Evolutionary conservation across 2,113 vertebrate species (phyloP).

Genomic region (Festucalex cinctus): DNA sequence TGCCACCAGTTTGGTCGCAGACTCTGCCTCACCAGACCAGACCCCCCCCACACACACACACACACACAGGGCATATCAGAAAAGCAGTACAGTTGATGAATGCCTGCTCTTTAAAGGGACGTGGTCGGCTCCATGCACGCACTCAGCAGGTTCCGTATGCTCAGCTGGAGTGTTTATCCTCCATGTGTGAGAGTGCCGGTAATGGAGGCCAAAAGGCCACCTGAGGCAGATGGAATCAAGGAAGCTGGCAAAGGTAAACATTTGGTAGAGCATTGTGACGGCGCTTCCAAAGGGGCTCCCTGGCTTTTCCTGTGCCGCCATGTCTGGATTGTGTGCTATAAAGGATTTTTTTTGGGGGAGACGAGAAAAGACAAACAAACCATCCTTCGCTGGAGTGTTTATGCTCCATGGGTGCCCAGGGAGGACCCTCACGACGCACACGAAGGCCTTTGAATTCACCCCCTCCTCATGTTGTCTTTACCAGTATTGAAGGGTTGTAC

Average conservation of each 20-base stretch:
- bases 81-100: not conserved
- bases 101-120: constrained; percentile 7
- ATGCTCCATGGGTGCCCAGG: constrained; percentile 61
- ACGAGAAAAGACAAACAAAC: constrained; percentile 59
- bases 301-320: constrained; percentile 60
- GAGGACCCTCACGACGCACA: constrained; percentile 33
- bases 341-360: constrained; percentile 59
- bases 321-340: constrained; percentile 61
- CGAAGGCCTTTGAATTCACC: constrained; percentile 21
- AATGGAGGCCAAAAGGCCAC: constrained; percentile 43
- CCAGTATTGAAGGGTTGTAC: not conserved
- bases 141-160: constrained; percentile 20
- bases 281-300: constrained; percentile 41
- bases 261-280: constrained; percentile 58
- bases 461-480: constrained; percentile 13
- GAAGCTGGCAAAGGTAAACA: constrained; percentile 64
- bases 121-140: constrained; percentile 30
- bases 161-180: constrained; percentile 37
- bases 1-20: no score
- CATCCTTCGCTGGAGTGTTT: constrained; percentile 46
- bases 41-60: no score
- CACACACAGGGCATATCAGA: not conserved
- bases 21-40: no score
- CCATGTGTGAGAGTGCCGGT: constrained; percentile 32
- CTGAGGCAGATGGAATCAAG: constrained; percentile 48